Base-by-base conservation (phyloP, 2,888 invertebrate genomes). In the Pollenia griseotomentosa region DNA sequence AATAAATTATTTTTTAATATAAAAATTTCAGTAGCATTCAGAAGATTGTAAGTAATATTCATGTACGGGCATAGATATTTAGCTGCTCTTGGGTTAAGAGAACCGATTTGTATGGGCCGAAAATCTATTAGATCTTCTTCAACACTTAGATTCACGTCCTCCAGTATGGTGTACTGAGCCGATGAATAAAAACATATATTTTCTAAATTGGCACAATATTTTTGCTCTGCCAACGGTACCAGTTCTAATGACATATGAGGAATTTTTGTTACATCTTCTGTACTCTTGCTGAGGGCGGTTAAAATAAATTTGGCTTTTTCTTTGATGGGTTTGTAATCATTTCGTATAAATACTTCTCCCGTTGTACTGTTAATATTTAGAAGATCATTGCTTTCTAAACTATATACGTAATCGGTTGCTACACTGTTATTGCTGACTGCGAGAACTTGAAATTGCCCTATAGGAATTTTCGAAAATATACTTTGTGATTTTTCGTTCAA, bases 51-150 rank as follows among this genome's bases (percentile, higher is more conserved):
- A 81, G 92, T 93, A 48, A 95, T 91, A 63, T 93, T 92, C 88
- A 94, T 94, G 74, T 93, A 92, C 0, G 94, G 93, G 87, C 95
- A 95, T 71, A 95, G 91, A 71, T 94, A 93, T 65, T 91, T 90
- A 88, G 94, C 93, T 6, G 92, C 91, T 46, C 91, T 90, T 0
- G 94, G 94, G 78, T 93, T 94, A 0, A 94, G 89, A 4, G 91
- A 90, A 9, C 94, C 94, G 48, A 95, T 90, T 51, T 90, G 88
- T 12, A 91, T 88, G 1, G 91, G 91, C 12, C 89, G 85, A 73
- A 91, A 91, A 19, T 84, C 79, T 14, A 66, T 46, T n/a, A 68
- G 59, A 23, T 44, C 23, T 44, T 78, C 68, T 65, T 48, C 81
- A 11, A 11, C 19, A n/a, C 59, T 42, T 0, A 79, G 82, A 12